A percentile compares a stretch with the other conserved stretches of the same genome.
Evolutionary conservation across 2,113 vertebrate genomes (phyloP).

Genomic region (Chionodraco myersi): DNA sequence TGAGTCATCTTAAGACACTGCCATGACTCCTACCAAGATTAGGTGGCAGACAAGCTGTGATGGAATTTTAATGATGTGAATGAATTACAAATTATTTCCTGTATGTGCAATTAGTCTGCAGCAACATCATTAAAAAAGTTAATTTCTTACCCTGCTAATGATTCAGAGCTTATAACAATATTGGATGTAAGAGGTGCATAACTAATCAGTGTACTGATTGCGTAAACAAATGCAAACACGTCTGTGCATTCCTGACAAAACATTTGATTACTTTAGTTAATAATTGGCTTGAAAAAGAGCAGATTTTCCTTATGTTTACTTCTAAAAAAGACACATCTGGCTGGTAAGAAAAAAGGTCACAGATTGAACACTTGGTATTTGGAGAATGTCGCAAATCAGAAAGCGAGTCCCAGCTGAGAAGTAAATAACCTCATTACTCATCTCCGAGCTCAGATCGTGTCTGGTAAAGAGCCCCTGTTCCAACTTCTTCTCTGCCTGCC

Average conservation of each 20-base stretch:
- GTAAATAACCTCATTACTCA: constrained; percentile 69
- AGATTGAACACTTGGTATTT: constrained; percentile 48
- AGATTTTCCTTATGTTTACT: constrained; percentile 4
- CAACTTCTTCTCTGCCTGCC: constrained; percentile 43
- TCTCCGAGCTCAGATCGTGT: constrained; percentile 38
- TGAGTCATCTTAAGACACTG: neutral
- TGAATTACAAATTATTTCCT: constrained; percentile 17
- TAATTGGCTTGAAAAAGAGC: constrained; percentile 17
- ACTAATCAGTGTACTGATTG: neutral
- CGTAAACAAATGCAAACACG: constrained; percentile 29
- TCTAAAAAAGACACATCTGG: constrained; percentile 52
- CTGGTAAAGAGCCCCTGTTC: constrained; percentile 37
- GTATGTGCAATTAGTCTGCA: constrained; percentile 7
- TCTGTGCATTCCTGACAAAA: constrained; percentile 20
- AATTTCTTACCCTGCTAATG: constrained; percentile 21
- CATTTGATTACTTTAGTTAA: constrained; percentile 24
- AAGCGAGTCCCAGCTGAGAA: constrained; percentile 47
- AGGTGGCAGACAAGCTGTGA: neutral
- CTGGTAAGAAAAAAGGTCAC: constrained; percentile 28
- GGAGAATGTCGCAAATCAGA: constrained; percentile 51
- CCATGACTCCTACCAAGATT: neutral
- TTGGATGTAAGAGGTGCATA: neutral
- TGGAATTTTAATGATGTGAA: neutral
- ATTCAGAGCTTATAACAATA: constrained; percentile 4
- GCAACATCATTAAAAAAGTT: neutral